Evolutionary conservation across 2,113 vertebrate genomes (phyloP).

Genomic region (Cololabis saira): DNA sequence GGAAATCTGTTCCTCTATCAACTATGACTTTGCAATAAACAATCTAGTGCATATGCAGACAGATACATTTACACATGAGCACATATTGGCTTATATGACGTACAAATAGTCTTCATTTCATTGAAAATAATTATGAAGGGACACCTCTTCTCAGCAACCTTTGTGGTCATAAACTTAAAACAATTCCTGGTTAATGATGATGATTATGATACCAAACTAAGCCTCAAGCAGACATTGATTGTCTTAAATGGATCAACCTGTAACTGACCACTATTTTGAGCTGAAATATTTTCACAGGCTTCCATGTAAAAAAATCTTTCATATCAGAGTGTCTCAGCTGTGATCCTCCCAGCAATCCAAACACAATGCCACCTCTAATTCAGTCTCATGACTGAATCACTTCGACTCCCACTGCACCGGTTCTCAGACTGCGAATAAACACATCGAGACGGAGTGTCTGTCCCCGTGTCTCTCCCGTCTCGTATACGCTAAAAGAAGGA

Average conservation of each 20-base stretch:
- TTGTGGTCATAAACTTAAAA: neutral
- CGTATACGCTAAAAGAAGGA: conserved; percentile 77
- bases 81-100: conserved; percentile 4
- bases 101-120: neutral
- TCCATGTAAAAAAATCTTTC: conserved; percentile 29
- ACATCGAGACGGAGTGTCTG: conserved; percentile 78
- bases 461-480: conserved; percentile 74
- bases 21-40: conserved; percentile 70
- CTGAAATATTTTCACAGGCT: conserved; percentile 38
- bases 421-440: conserved; percentile 78
- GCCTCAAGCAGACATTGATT: conserved; percentile 8
- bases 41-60: conserved; percentile 41
- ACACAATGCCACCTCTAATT: conserved; percentile 75
- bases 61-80: conserved; percentile 37
- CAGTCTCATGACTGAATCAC: conserved; percentile 68
- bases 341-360: conserved; percentile 56
- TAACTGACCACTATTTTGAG: conserved; percentile 12
- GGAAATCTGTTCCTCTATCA: conserved; percentile 83
- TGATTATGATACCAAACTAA: neutral
- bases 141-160: neutral
- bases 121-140: neutral
- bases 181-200: neutral
- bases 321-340: conserved; percentile 50
- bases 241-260: neutral
- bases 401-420: conserved; percentile 23